These are phyloP conservation scores for Monochamus alternatus DNA, from an alignment of 2,888 invertebrate genomes.

Conservation along the genomic window DNA sequence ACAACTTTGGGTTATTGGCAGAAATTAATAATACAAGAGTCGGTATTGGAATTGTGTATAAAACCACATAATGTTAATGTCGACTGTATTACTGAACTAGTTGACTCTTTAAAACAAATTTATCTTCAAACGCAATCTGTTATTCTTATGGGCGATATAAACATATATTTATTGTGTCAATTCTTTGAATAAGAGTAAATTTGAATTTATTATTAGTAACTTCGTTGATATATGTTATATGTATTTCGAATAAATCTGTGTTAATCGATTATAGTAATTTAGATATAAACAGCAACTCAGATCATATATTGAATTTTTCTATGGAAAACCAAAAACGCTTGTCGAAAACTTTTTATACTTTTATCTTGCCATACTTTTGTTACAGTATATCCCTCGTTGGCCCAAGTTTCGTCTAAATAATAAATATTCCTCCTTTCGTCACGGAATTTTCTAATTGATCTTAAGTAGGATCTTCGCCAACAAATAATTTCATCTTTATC, in stretches of 20 bases:
- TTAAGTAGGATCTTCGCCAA: no score
- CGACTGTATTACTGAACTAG: constrained; percentile 8
- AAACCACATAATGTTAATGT: constrained; percentile 15
- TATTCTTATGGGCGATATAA: constrained; percentile 22
- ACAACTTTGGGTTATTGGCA: constrained; percentile 19
- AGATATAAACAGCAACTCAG: no score
- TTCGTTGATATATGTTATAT: neutral
- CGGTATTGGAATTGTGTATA: constrained; percentile 12
- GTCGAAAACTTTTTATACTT: no score
- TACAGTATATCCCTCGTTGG: no score
- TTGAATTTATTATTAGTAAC: neutral
- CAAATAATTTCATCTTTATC: no score
- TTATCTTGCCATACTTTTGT: no score
- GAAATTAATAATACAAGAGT: constrained; percentile 12
- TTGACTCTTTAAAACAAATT: constrained; percentile 13
- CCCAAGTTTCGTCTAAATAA: no score
- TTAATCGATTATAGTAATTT: no score
- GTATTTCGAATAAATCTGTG: no score
- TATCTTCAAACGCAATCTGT: constrained; percentile 23
- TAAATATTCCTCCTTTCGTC: no score
- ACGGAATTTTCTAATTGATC: no score
- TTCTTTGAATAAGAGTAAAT: neutral
- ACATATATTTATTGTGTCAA: constrained; percentile 12
- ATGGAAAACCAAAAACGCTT: no score
- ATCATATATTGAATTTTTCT: neutral